Percentiles rank a stretch among this genome's conserved stretches.
Conservation (phyloP, 1,140 invertebrate species). For the Diuraphis noxia region DNA sequence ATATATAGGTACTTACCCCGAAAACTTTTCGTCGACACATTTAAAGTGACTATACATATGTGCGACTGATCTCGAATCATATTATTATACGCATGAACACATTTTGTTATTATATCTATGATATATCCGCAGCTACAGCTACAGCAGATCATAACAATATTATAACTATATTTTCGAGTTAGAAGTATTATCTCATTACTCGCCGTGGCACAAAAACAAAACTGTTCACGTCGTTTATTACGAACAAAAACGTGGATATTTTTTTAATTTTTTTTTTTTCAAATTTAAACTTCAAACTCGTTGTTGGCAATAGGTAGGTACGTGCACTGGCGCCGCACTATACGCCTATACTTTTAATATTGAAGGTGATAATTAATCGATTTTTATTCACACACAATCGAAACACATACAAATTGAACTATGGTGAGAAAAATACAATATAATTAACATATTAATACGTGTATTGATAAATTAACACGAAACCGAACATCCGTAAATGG, state of each 20-base stretch:
- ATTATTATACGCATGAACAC: neutral
- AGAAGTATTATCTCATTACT: neutral
- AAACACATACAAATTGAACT: neutral
- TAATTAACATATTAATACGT: constrained; percentile 29
- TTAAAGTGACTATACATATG: neutral
- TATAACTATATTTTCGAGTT: neutral
- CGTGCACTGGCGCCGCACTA: too few relatives aligned
- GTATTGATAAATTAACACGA: constrained; percentile 15
- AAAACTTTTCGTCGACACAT: neutral
- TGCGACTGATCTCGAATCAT: neutral
- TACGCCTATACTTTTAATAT: neutral
- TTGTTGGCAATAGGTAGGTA: neutral
- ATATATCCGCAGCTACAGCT: neutral
- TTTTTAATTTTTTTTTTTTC: neutral
- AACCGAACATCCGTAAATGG: neutral
- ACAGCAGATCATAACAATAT: neutral
- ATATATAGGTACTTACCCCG: neutral
- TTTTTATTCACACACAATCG: neutral
- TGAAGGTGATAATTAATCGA: neutral
- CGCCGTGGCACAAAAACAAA: neutral
- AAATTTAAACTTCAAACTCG: neutral
- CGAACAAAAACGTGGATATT: neutral
- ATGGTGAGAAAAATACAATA: neutral
- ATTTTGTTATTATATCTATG: neutral
- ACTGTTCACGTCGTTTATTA: neutral